Evolutionary conservation across 1,140 invertebrate species (phyloP).

Genomic region (Galendromus occidentalis): DNA sequence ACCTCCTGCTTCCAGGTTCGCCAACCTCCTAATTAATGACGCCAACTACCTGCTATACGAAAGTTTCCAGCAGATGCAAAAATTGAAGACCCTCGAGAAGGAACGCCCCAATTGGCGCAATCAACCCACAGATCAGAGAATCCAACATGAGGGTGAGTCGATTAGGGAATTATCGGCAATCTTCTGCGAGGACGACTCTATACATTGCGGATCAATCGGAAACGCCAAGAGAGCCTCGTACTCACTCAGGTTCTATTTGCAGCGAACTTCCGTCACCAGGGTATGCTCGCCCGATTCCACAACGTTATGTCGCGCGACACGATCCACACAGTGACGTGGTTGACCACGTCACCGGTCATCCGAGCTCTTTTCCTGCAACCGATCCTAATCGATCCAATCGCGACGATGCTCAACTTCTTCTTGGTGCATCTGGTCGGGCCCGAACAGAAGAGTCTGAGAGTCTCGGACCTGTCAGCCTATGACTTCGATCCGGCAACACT

Average conservation of each 20-base stretch:
- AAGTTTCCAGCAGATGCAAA: constrained; percentile 28
- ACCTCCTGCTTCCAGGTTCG: constrained; percentile 43
- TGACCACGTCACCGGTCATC: constrained; percentile 50
- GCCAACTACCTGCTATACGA: constrained; percentile 83
- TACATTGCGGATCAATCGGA: too few relatives aligned
- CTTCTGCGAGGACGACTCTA: too few relatives aligned
- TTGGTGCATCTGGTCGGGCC: constrained; percentile 55
- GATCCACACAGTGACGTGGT: constrained; percentile 55
- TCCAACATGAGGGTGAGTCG: constrained; percentile 40
- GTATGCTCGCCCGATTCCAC: constrained; percentile 66
- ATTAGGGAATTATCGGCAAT: too few relatives aligned
- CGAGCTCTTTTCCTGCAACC: constrained; percentile 69
- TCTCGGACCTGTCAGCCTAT: constrained; percentile 68
- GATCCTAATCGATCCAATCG: constrained; percentile 76
- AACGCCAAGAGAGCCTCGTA: too few relatives aligned
- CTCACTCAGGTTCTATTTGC: background rate
- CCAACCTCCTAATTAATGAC: constrained; percentile 88
- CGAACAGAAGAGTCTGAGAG: constrained; percentile 32
- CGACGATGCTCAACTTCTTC: constrained; percentile 89
- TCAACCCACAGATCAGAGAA: constrained; percentile 45
- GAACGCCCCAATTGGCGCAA: constrained; percentile 48
- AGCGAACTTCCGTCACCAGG: constrained; percentile 49
- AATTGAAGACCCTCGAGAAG: constrained; percentile 31
- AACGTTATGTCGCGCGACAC: constrained; percentile 78
- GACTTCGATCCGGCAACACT: constrained; percentile 74